Evolutionary conservation across 1,140 invertebrate genomes (phyloP).

Genomic region (Maniola jurtina): DNA sequence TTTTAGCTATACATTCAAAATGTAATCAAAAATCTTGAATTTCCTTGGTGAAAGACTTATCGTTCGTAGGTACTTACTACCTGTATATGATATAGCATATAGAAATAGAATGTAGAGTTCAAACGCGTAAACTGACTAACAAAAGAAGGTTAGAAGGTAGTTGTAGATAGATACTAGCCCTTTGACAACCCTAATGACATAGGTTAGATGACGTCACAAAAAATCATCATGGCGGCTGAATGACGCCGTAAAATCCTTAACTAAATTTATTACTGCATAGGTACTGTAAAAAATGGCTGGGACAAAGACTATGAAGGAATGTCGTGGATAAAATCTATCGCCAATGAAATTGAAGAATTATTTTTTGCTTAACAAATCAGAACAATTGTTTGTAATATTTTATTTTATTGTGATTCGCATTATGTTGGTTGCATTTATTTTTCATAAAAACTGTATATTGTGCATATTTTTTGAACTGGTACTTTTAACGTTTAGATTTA

Average conservation of each 20-base stretch:
- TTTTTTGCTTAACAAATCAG: neutral
- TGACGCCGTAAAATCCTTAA: too few relatives aligned
- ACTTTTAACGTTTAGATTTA: slow-evolving; percentile 46
- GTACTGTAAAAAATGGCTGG: too few relatives aligned
- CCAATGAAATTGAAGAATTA: neutral
- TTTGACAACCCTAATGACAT: too few relatives aligned
- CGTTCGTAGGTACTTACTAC: neutral
- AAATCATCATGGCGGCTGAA: too few relatives aligned
- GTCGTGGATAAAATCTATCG: neutral
- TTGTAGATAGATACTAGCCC: neutral
- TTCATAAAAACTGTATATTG: slow-evolving; percentile 14
- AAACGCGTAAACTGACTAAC: neutral
- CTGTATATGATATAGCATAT: too few relatives aligned
- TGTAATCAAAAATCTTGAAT: neutral
- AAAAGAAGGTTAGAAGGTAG: too few relatives aligned
- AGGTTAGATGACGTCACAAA: too few relatives aligned
- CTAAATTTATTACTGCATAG: too few relatives aligned
- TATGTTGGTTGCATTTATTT: slow-evolving; percentile 17
- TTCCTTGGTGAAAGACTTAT: neutral
- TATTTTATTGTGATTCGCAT: neutral
- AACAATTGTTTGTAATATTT: neutral
- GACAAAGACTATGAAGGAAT: too few relatives aligned
- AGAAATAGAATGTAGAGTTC: neutral
- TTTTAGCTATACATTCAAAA: too few relatives aligned
- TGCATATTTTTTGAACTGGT: slow-evolving; percentile 55